Base-by-base conservation (phyloP, 2,113 vertebrate genomes). In the Melanocharis versteri region DNA sequence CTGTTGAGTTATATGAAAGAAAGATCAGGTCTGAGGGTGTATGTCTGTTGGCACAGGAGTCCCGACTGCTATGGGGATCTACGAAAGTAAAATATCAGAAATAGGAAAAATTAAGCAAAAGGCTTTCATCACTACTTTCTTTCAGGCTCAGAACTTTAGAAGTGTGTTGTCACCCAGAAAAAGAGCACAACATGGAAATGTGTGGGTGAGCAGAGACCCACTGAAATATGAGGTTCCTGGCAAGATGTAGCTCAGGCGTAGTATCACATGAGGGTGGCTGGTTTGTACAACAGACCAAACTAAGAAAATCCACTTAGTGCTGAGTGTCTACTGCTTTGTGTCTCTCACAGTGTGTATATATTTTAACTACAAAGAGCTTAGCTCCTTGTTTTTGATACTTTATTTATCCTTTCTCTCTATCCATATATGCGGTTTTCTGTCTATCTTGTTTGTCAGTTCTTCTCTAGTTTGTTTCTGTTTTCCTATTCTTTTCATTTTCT, bases 221-320 rank as follows among this genome's bases (percentile, higher is more conserved):
- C 35, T 3, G 1, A 82, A 94, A 91, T 51, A 50, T 1, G 3
- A 79, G 61, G 65, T 60, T 89, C 47, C 81, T 94, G 78, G 44
- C 73, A 89, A 91, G 90, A 48, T 11, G 28, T 89, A 86, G 22
- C 58, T 83, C 65, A 72, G 53, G 14, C 7, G 3, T 90, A 91
- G 82, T 94, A 79, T 95, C 95, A 66, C 54, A 65, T 87, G 81
- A 93, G 87, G 69, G 83, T 93, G 77, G 53, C n/a, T 80, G 39
- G 21, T 86, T 88, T 94, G 42, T 35, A 83, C 27, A 88, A 70
- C 62, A 82, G 50, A 54, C 50, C 58, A 80, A 81, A 90, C 45
- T 77, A 93, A 45, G 58, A 85, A 95, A 92, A 90, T 86, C 14
- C 37, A 23, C 33, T 58, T 80, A 53, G 26, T 86, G n/a, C 33